Evolutionary conservation across 2,113 vertebrate species (phyloP).

Genomic region (Siniperca chuatsi): DNA sequence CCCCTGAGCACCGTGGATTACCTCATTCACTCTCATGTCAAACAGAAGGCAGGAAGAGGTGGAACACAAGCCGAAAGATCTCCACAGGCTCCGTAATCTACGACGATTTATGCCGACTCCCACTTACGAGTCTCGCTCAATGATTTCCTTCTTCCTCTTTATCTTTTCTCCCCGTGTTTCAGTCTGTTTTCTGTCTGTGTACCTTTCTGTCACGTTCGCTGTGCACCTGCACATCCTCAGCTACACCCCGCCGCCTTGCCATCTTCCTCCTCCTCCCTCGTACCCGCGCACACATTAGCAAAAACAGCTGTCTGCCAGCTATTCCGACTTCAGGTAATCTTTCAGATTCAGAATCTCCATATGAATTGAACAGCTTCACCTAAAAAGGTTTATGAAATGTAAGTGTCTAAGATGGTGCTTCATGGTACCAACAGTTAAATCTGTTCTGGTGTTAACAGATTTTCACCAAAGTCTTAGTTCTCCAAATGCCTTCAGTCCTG

Average conservation of each 20-base stretch:
- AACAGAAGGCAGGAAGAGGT: constrained; percentile 74
- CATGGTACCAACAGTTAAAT: constrained; percentile 6
- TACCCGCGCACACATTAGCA: constrained; percentile 53
- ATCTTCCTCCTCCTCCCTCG: constrained; percentile 31
- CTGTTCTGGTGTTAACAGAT: constrained; percentile 18
- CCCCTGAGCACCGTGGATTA: constrained; percentile 77
- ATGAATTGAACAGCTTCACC: constrained; percentile 17
- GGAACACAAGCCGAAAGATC: constrained; percentile 80
- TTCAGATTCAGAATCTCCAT: constrained; percentile 37
- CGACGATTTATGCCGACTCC: constrained; percentile 73
- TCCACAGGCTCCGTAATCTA: constrained; percentile 79
- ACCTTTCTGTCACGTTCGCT: constrained; percentile 64
- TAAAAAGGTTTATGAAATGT: constrained; percentile 33
- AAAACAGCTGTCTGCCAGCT: constrained; percentile 70
- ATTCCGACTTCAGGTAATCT: constrained; percentile 55
- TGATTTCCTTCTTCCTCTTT: constrained; percentile 76
- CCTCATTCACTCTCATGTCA: constrained; percentile 80
- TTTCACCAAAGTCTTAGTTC: background rate
- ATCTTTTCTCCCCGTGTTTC: constrained; percentile 65
- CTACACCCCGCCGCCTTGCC: constrained; percentile 38
- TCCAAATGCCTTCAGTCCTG: background rate
- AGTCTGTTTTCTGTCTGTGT: constrained; percentile 61
- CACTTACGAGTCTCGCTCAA: constrained; percentile 59
- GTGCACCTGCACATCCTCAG: constrained; percentile 67
- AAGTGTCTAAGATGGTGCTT: constrained; percentile 23